Base-by-base conservation (phyloP, 2,113 vertebrate genomes). In the Rhinoderma darwinii region DNA sequence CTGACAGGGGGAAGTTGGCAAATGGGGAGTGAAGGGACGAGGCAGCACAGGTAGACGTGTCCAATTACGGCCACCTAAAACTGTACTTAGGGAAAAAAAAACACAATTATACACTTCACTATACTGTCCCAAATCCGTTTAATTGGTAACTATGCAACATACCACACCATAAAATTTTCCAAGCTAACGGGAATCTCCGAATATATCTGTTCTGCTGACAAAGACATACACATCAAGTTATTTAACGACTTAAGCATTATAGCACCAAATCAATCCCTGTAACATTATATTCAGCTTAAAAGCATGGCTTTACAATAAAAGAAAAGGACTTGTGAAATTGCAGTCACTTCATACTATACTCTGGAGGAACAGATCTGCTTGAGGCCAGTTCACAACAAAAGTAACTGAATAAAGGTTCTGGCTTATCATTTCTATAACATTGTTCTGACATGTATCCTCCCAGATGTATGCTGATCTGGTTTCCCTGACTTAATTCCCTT, bases 381-480 rank as follows among this genome's bases (percentile, higher is more conserved):
- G 73, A 75, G 73, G 73, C 73, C 41, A 77, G 44, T 32, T 51
- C 44, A 77, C 17, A 18, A 78, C 50, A 50, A 77, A 50, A 12
- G 73, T 12, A 44, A 47, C 54, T 8, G 75, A 78, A 35, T 51
- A 35, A 54, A 78, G 30, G 50, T 35, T 18, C 74, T 20, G 41
- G 41, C 44, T 77, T 77, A 50, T 77, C 74, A 77, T 27, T 32
- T 50, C 74, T 22, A 37, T 15, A 51, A 35, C 75, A 51, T 51
- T 61, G 25, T 41, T 61, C 32, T 80, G 54, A 80, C 32, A 61
- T 80, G 54, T 37, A 39, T 17, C 54, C 44, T 79, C 77, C 77
- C 77, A 80, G 54, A 56, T 80, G 51, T 80, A 80, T 35, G 30
- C 77, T 54, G 30, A 79, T 59, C 50, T 61, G 51, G 51, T 61